Evolutionary conservation across 2,888 invertebrate genomes (phyloP).

Genomic region (Hypomecis atomaria): DNA sequence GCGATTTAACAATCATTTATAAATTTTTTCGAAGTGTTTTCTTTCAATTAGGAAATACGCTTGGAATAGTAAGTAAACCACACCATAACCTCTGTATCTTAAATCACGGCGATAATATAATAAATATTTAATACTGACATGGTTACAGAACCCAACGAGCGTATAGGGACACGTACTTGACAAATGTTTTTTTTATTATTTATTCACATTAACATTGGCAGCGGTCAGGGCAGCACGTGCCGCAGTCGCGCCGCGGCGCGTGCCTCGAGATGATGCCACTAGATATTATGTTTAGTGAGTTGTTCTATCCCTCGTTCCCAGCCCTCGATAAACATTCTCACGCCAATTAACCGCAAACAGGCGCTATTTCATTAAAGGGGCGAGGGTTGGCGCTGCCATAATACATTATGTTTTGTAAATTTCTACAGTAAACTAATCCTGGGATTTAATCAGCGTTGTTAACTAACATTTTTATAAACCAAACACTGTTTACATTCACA

Average conservation of each 20-base stretch:
- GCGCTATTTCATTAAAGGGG: slow-evolving; percentile 57
- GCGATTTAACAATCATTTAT: too few relatives aligned
- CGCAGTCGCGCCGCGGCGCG: slow-evolving; percentile 47
- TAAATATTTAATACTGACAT: too few relatives aligned
- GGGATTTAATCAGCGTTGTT: neutral
- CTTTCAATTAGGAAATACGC: too few relatives aligned
- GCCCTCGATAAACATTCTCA: slow-evolving; percentile 52
- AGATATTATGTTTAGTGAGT: slow-evolving; percentile 43
- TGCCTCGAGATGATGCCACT: slow-evolving; percentile 56
- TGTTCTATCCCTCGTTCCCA: slow-evolving; percentile 42
- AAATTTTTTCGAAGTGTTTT: too few relatives aligned
- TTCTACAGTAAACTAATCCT: slow-evolving; percentile 9
- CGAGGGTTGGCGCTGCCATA: slow-evolving; percentile 33
- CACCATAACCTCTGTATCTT: too few relatives aligned
- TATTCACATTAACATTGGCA: slow-evolving; percentile 54
- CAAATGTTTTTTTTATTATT: slow-evolving; percentile 48
- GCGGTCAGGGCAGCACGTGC: slow-evolving; percentile 61
- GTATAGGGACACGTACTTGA: neutral
- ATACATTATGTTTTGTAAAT: slow-evolving; percentile 13
- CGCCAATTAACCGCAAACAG: slow-evolving; percentile 59
- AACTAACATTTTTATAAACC: neutral
- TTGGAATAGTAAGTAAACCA: too few relatives aligned
- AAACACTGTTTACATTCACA: neutral
- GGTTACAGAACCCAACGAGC: too few relatives aligned
- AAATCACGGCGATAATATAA: too few relatives aligned